phyloP scores from a whole-genome alignment of 2,113 vertebrate species.

The Pipra filicauda region DNA sequence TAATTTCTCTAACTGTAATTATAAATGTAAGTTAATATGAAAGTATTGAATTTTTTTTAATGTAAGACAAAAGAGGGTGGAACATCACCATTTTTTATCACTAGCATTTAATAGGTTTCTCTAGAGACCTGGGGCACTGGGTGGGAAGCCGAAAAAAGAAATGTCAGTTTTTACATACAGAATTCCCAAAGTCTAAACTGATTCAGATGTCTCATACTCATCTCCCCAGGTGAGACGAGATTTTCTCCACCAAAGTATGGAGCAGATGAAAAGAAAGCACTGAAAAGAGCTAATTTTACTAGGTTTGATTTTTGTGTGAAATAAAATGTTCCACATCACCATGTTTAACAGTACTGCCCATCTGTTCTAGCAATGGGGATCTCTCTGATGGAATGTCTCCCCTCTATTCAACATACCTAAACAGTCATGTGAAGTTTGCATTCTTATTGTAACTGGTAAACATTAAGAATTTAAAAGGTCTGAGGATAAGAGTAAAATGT shows the following conservation, averaged over 20 bases:
- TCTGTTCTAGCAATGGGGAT: slow-evolving; percentile 39
- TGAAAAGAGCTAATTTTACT: slow-evolving; percentile 45
- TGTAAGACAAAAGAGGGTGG: neutral
- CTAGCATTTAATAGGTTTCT: slow-evolving; percentile 27
- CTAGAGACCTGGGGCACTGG: neutral
- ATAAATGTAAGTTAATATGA: neutral
- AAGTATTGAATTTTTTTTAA: neutral
- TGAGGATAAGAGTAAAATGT: slow-evolving; percentile 2
- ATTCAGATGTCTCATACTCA: slow-evolving; percentile 26
- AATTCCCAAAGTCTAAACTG: slow-evolving; percentile 44
- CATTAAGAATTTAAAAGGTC: slow-evolving; percentile 5
- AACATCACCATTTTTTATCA: neutral
- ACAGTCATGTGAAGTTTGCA: neutral
- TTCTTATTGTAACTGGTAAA: neutral
- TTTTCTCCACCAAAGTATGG: slow-evolving; percentile 11
- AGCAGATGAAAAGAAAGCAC: neutral
- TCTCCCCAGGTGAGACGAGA: neutral
- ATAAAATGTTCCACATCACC: neutral
- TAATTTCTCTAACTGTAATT: neutral
- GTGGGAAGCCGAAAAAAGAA: slow-evolving; percentile 4
- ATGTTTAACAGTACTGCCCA: neutral
- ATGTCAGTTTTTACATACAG: slow-evolving; percentile 63
- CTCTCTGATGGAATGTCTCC: neutral
- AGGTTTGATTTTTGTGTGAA: slow-evolving; percentile 26
- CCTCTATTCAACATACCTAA: slow-evolving; percentile 2